These are phyloP conservation scores for Chiridota heheva DNA, from an alignment of 35 echinoderm and acorn worm species.

Conservation along the genomic window DNA sequence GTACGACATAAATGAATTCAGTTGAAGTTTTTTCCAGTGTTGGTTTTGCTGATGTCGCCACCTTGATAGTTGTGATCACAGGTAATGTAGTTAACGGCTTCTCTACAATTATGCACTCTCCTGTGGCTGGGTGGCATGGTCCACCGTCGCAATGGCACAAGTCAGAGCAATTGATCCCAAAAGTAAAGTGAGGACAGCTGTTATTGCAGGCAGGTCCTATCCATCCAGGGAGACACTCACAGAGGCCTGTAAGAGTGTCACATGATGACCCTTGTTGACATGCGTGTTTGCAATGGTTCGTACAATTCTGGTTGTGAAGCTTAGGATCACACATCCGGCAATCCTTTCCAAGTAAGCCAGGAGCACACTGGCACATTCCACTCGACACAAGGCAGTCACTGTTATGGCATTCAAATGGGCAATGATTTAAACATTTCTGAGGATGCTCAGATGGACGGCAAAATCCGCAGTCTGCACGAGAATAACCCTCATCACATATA, in stretches of 20 bases:
- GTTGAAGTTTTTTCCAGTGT: too few species aligned
- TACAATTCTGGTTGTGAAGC: conserved; percentile 45
- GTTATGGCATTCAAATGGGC: conserved; percentile 38
- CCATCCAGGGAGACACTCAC: conserved; percentile 45
- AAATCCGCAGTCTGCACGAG: conserved; percentile 29
- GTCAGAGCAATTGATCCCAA: conserved; percentile 35
- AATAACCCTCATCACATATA: conserved; percentile 52
- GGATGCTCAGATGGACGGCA: conserved; percentile 47
- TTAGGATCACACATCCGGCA: conserved; percentile 53
- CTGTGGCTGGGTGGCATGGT: conserved; percentile 23
- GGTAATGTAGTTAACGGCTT: too few species aligned
- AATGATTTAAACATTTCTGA: conserved; percentile 38
- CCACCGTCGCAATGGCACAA: conserved; percentile 17
- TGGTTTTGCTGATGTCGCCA: background rate
- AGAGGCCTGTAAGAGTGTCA: conserved; percentile 23
- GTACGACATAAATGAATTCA: too few species aligned
- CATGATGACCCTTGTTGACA: conserved; percentile 58
- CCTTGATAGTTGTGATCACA: background rate
- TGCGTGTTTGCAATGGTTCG: conserved; percentile 42
- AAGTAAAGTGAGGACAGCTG: background rate
- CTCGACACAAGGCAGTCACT: conserved; percentile 23
- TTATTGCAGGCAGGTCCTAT: conserved; percentile 13
- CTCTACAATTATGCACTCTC: conserved; percentile 31
- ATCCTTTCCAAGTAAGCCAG: conserved; percentile 44
- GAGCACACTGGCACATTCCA: conserved; percentile 30